phyloP scores from a whole-genome alignment of 2,888 invertebrate genomes.

The Drosophila affinis region DNA sequence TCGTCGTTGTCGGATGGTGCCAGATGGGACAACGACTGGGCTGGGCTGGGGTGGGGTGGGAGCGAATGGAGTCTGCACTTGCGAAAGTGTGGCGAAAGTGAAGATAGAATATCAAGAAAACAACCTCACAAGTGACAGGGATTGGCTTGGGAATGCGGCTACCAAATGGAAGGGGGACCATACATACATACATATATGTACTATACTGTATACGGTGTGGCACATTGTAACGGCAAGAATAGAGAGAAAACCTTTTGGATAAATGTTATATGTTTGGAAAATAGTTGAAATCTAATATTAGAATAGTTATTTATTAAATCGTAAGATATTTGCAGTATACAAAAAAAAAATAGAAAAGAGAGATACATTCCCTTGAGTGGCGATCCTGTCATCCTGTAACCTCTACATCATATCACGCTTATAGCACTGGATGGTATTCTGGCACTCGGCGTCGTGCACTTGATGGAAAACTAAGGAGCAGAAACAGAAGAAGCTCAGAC shows the following conservation, averaged over 20 bases:
- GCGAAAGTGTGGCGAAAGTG: slow-evolving; percentile 43
- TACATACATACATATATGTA: too few relatives aligned
- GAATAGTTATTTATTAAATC: background rate
- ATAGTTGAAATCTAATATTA: too few relatives aligned
- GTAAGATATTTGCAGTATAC: background rate
- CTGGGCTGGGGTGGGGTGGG: background rate
- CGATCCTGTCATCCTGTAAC: background rate
- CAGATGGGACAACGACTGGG: slow-evolving; percentile 23
- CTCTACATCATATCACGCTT: slow-evolving; percentile 55
- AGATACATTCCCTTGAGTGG: slow-evolving; percentile 6
- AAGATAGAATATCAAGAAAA: slow-evolving; percentile 38
- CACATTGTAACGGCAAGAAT: background rate
- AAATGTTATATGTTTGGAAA: background rate
- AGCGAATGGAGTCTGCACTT: background rate
- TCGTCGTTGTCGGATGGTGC: slow-evolving; percentile 19
- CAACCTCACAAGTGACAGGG: slow-evolving; percentile 8
- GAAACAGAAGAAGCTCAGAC: background rate
- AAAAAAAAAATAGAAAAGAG: too few relatives aligned
- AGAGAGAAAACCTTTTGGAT: background rate
- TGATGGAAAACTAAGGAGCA: slow-evolving; percentile 57
- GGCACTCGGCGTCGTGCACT: slow-evolving; percentile 67
- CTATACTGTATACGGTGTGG: background rate
- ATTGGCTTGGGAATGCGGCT: background rate
- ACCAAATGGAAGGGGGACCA: background rate
- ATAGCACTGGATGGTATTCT: slow-evolving; percentile 56